A percentile compares a stretch with the other conserved stretches of the same genome.
Evolutionary conservation across 2,888 invertebrate species (phyloP).

Genomic region (Scaptomyza tumidula): DNA sequence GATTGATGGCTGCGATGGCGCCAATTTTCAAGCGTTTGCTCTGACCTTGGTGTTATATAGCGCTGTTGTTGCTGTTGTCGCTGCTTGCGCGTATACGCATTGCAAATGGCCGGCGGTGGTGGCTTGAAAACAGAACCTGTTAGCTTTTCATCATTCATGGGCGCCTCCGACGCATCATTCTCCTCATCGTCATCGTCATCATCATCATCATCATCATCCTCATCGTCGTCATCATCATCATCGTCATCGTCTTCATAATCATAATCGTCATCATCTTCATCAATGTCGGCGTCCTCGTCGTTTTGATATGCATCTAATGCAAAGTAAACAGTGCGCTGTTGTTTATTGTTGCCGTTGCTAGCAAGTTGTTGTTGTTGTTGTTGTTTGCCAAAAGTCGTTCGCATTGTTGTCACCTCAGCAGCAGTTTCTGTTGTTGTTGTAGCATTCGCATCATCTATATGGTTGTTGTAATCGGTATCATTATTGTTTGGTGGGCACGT

Average conservation of each 20-base stretch:
- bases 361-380: slow-evolving; percentile 46
- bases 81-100: slow-evolving; percentile 66
- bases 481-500: slow-evolving; percentile 78
- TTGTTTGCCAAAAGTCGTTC: slow-evolving; percentile 79
- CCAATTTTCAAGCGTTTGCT: slow-evolving; percentile 78
- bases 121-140: slow-evolving; percentile 29
- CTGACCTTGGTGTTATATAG: slow-evolving; percentile 56
- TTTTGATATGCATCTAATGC: slow-evolving; percentile 72
- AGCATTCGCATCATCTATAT: slow-evolving; percentile 50
- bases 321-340: slow-evolving; percentile 73
- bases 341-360: slow-evolving; percentile 48
- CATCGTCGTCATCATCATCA: slow-evolving; percentile 54
- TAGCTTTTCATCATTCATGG: slow-evolving; percentile 12
- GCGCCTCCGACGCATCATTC: slow-evolving; percentile 42
- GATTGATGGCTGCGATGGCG: slow-evolving; percentile 79
- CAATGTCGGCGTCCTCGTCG: slow-evolving; percentile 70
- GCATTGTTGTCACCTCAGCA: slow-evolving; percentile 76
- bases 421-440: slow-evolving; percentile 48
- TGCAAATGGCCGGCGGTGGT: slow-evolving; percentile 47
- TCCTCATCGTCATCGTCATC: slow-evolving; percentile 60
- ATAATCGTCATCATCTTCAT: slow-evolving; percentile 61
- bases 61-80: slow-evolving; percentile 61
- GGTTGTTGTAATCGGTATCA: slow-evolving; percentile 37
- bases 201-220: slow-evolving; percentile 57
- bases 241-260: slow-evolving; percentile 45